Conservation (phyloP, 1,140 invertebrate species). For the Leguminivora glycinivorella region DNA sequence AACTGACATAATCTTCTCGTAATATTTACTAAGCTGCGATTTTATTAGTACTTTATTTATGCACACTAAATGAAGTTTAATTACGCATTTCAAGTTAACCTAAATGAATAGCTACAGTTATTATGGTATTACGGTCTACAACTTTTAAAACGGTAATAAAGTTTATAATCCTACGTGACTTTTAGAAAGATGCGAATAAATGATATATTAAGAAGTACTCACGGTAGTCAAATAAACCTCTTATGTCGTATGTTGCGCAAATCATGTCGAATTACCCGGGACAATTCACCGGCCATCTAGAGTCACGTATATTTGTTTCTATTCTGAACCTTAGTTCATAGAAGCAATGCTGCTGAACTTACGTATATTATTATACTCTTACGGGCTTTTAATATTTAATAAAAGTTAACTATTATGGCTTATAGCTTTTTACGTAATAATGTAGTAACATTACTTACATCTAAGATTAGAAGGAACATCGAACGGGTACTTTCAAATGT, state of each 20-base stretch:
- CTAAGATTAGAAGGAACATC: not conserved
- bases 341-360: not conserved
- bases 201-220: constrained; percentile 1
- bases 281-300: not conserved
- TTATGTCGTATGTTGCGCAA: constrained; percentile 5
- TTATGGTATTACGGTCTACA: not conserved
- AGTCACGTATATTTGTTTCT: not conserved
- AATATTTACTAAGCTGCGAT: not conserved
- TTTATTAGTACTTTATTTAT: not conserved
- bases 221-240: constrained; percentile 1
- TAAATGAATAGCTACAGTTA: not conserved
- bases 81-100: not conserved
- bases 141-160: not conserved
- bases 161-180: not conserved
- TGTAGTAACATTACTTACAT: not conserved
- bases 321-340: not conserved
- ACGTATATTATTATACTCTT: not conserved
- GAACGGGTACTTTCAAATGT: not conserved
- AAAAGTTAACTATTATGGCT: not conserved
- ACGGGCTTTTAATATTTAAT: constrained; percentile 1
- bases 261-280: not conserved
- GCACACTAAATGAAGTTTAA: not conserved
- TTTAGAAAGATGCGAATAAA: not conserved
- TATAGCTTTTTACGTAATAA: not conserved
- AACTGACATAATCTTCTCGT: not conserved